Evolutionary conservation across 2,113 vertebrate species (phyloP).

Genomic region (Notothenia rossii): DNA sequence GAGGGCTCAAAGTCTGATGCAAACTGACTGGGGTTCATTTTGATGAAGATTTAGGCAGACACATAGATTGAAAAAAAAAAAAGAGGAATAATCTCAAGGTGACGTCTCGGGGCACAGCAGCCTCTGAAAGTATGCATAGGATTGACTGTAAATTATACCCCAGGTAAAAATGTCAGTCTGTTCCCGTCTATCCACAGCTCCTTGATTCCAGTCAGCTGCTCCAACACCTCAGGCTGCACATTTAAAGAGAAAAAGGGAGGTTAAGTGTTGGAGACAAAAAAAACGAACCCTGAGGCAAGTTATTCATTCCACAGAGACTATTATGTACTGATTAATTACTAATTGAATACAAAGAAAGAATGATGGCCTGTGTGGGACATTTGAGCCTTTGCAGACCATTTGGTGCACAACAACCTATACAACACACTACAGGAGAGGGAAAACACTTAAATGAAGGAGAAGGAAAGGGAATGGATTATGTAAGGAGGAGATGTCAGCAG

Average conservation of each 20-base stretch:
- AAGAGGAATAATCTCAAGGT: slow-evolving; percentile 23
- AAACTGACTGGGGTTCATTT: slow-evolving; percentile 25
- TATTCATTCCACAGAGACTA: not conserved
- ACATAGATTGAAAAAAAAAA: not conserved
- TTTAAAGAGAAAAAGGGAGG: slow-evolving; percentile 31
- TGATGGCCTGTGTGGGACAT: not conserved
- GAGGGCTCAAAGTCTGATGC: slow-evolving; percentile 22
- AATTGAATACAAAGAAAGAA: not conserved
- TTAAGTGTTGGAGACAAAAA: not conserved
- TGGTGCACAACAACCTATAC: too few species aligned
- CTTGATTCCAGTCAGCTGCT: slow-evolving; percentile 94
- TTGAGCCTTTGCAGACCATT: too few species aligned
- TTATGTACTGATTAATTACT: not conserved
- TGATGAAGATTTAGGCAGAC: slow-evolving; percentile 40
- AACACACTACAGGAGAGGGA: too few species aligned
- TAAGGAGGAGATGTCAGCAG: slow-evolving; percentile 28
- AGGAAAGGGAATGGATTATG: not conserved
- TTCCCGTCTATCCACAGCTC: slow-evolving; percentile 99
- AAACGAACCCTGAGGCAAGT: not conserved
- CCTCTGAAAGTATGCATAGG: not conserved
- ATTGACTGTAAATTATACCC: slow-evolving; percentile 82
- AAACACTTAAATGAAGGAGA: not conserved
- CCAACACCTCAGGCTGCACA: slow-evolving; percentile 96
- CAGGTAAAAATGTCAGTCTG: slow-evolving; percentile 94
- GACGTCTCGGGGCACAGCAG: not conserved